Conservation (phyloP, 2,888 invertebrate genomes). For the Agrochola macilenta region DNA sequence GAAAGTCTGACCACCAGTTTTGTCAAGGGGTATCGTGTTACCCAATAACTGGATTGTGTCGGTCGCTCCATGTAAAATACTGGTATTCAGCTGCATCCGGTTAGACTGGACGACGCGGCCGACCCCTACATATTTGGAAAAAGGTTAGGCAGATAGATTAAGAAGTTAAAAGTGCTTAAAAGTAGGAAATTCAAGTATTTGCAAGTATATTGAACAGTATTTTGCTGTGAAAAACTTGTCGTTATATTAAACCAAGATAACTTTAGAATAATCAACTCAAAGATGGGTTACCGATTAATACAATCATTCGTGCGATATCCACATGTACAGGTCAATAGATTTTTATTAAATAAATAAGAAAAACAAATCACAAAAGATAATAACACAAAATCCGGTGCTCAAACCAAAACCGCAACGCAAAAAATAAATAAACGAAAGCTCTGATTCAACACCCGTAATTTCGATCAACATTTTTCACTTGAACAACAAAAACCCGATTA, state of each 20-base stretch:
- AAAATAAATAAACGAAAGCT: slow-evolving; percentile 28
- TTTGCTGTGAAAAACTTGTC: neutral
- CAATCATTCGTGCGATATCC: neutral
- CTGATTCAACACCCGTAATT: slow-evolving; percentile 45
- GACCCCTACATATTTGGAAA: neutral
- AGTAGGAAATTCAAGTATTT: neutral
- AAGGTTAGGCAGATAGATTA: neutral
- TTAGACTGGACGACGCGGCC: neutral
- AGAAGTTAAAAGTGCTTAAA: neutral
- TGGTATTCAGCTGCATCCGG: neutral
- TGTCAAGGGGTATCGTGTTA: neutral
- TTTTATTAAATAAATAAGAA: slow-evolving; percentile 9
- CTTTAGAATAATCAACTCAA: neutral
- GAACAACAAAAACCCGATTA: slow-evolving; percentile 48
- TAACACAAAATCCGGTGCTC: slow-evolving; percentile 14
- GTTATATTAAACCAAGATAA: neutral
- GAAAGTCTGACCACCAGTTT: no score
- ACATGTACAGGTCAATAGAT: neutral
- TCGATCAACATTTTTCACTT: slow-evolving; percentile 54
- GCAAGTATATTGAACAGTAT: neutral
- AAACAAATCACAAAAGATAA: slow-evolving; percentile 29
- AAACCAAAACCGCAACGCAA: neutral
- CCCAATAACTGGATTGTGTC: no score
- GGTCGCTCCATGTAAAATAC: neutral
- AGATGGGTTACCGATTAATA: neutral